A percentile compares a stretch with the other conserved stretches of the same genome.
Conservation (phyloP, 2,797 vertebrate species). For the Cynopterus sphinx region DNA sequence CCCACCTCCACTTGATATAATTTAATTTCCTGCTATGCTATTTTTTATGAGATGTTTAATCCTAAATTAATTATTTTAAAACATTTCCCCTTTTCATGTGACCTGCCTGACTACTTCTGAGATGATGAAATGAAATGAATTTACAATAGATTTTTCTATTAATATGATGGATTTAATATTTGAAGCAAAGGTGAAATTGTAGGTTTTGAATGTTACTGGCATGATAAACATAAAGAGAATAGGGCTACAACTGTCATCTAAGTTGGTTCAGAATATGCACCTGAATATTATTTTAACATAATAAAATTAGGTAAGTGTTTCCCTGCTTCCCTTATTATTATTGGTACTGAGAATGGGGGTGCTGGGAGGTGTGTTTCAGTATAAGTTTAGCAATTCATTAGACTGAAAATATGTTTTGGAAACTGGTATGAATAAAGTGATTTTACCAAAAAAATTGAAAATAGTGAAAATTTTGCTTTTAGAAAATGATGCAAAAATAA, state of each 20-base stretch:
- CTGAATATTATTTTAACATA: slow-evolving; percentile 90
- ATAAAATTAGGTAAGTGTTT: slow-evolving; percentile 93
- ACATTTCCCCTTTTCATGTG: not conserved
- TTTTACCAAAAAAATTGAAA: not conserved
- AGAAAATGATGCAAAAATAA: not conserved
- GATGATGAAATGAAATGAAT: slow-evolving; percentile 39
- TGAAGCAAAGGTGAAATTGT: slow-evolving; percentile 92
- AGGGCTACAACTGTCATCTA: slow-evolving; percentile 99
- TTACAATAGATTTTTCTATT: slow-evolving; percentile 31
- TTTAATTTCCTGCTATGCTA: not conserved
- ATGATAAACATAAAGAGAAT: slow-evolving; percentile 92
- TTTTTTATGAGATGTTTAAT: not conserved
- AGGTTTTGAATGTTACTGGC: slow-evolving; percentile 95
- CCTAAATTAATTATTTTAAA: slow-evolving; percentile 31
- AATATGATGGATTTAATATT: slow-evolving; percentile 82
- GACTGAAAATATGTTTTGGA: slow-evolving; percentile 79
- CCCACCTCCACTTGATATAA: not conserved
- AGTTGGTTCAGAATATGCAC: slow-evolving; percentile 99
- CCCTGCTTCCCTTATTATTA: slow-evolving; percentile 84
- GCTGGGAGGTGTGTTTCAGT: slow-evolving; percentile 63
- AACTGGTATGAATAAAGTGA: slow-evolving; percentile 69
- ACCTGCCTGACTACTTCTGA: not conserved
- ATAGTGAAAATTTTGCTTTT: slow-evolving; percentile 20
- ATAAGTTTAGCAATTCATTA: slow-evolving; percentile 72
- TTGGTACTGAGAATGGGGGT: slow-evolving; percentile 59